Evolutionary conservation across 2,113 vertebrate genomes (phyloP).

Genomic region (Nannobrachium achirus): DNA sequence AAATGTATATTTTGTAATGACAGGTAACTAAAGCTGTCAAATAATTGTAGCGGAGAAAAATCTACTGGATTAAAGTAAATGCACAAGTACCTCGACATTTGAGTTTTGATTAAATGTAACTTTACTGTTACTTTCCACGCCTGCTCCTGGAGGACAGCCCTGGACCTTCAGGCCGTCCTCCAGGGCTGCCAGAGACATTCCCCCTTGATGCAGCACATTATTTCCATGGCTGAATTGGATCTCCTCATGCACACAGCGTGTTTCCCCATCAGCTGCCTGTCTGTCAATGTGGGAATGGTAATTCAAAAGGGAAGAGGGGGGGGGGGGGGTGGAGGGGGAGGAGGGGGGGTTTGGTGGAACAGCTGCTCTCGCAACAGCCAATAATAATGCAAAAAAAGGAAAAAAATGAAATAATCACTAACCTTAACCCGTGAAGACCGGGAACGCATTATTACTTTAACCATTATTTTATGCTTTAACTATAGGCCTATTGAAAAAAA

Average conservation of each 20-base stretch:
- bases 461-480: too few species aligned
- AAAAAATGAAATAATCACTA: constrained; percentile 49
- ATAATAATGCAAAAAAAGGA: constrained; percentile 75
- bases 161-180: constrained; percentile 31
- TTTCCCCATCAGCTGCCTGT: constrained; percentile 73
- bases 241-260: constrained; percentile 74
- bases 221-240: constrained; percentile 76
- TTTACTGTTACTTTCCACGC: too few species aligned
- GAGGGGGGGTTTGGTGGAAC: constrained; percentile 65
- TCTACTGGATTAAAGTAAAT: too few species aligned
- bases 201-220: constrained; percentile 70
- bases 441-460: too few species aligned
- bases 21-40: too few species aligned
- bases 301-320: constrained; percentile 74
- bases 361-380: constrained; percentile 84
- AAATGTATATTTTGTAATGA: too few species aligned
- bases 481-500: too few species aligned
- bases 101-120: too few species aligned
- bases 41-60: too few species aligned
- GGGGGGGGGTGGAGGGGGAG: constrained; percentile 68
- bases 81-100: too few species aligned
- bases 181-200: constrained; percentile 26
- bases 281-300: constrained; percentile 79
- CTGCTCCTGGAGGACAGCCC: background rate
- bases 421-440: too few species aligned